Base-by-base conservation (phyloP, 1,140 invertebrate species). In the Berghia stephanieae region DNA sequence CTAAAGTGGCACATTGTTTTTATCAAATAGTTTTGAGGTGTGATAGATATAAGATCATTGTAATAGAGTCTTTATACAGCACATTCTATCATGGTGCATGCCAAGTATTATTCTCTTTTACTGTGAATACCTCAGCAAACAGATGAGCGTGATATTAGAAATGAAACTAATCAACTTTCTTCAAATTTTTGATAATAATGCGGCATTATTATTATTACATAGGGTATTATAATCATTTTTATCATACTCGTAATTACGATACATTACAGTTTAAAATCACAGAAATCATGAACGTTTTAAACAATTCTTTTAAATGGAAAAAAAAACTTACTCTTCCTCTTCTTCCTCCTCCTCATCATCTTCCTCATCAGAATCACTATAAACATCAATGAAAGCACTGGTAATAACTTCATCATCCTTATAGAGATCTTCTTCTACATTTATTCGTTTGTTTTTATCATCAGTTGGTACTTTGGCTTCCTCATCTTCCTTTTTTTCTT, bases 371-470 rank as follows among this genome's bases (percentile, higher is more conserved):
- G 77, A 81, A 69, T 84, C 83, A 78, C 83, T 84, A 75, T 68
- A 84, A 2, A 82, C 82, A 18, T 66, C 72, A 76, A 76, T 76
- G 79, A 84, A 84, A 49, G 80, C 80, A 71, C 78, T 77, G 6
- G 79, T 72, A 24, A 49, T 21, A 36, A 57, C 67, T 78, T 84
- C 83, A n/a, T 83, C 83, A 27, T 80, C 78, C 34, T 76, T 73
- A 73, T 79, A 84, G 46, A 79, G 67, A 79, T 84, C 82, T 31
- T 81, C 75, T 6, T 82, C 71, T 0, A 49, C 76, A 63, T 63
- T 27, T 24, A 63, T 27, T 63, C 57, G 18, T 8, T 31, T 16
- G 10, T 27, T 27, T 31, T 8, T 24, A 63, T 63, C 27, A 63
- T 8, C 34, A n/a, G n/a, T n/a, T n/a, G n/a, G n/a, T 27, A 24